phyloP scores from a whole-genome alignment of 2,888 invertebrate species.

The Cyclophora albipunctata region DNA sequence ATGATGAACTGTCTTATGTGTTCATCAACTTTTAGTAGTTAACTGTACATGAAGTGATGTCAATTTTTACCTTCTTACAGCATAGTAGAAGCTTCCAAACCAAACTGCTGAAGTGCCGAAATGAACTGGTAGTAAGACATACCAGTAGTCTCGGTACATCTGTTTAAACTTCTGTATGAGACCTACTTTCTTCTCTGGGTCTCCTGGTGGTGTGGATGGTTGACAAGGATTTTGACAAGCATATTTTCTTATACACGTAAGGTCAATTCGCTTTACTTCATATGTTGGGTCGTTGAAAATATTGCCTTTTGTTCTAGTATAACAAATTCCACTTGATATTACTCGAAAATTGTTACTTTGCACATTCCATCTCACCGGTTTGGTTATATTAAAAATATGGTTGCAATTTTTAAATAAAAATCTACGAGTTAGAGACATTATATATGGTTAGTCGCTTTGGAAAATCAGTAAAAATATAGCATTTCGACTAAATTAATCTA shows the following conservation, averaged over 20 bases:
- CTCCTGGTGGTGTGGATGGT: constrained; percentile 23
- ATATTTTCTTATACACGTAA: constrained; percentile 28
- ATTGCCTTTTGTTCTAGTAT: constrained; percentile 24
- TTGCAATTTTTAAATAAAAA: constrained; percentile 42
- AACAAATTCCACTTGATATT: constrained; percentile 40
- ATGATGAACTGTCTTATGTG: not conserved
- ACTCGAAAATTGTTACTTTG: constrained; percentile 36
- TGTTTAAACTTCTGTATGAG: constrained; percentile 89
- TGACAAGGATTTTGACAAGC: constrained; percentile 25
- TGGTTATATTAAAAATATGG: constrained; percentile 40
- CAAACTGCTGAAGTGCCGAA: constrained; percentile 89
- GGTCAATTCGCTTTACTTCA: constrained; percentile 25
- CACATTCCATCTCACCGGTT: constrained; percentile 50
- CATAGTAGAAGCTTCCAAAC: constrained; percentile 91
- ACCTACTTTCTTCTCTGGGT: constrained; percentile 65
- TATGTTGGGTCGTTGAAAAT: constrained; percentile 21
- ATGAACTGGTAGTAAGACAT: constrained; percentile 96
- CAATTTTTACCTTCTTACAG: constrained; percentile 83
- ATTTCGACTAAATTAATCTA: constrained; percentile 4
- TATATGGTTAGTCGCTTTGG: constrained; percentile 4
- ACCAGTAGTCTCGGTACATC: constrained; percentile 97
- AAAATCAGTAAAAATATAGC: too few species aligned
- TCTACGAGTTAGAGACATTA: constrained; percentile 55
- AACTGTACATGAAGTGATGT: too few species aligned
- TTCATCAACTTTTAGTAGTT: too few species aligned